phyloP scores from a whole-genome alignment of 92 coral and sea anemone species.

The Porites lobata region DNA sequence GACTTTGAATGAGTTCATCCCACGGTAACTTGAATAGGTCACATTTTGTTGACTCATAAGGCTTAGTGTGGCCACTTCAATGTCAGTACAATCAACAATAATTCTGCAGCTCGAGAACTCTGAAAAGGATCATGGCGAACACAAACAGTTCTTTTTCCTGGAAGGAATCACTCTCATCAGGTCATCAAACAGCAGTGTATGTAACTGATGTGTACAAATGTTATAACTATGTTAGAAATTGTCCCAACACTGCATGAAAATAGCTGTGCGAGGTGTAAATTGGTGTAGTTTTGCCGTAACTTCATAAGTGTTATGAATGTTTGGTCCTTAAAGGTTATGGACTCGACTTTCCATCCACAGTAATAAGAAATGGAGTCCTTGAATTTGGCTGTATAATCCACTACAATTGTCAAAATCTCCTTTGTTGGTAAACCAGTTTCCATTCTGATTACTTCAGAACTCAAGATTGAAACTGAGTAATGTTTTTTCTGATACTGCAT shows the following conservation, averaged over 20 bases:
- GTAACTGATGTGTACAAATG: conserved; percentile 35
- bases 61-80: too few relatives aligned
- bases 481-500: too few relatives aligned
- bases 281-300: conserved; percentile 48
- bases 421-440: conserved; percentile 4
- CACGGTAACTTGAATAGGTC: too few relatives aligned
- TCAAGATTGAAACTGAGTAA: too few relatives aligned
- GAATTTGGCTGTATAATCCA: conserved; percentile 28
- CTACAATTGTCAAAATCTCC: conserved; percentile 27
- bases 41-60: too few relatives aligned
- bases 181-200: conserved; percentile 26
- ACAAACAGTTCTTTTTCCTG: background rate
- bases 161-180: conserved; percentile 36
- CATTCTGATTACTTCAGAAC: background rate
- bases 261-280: conserved; percentile 45
- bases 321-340: conserved; percentile 47
- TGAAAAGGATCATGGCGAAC: conserved; percentile 35
- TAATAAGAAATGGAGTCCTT: conserved; percentile 27
- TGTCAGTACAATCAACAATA: too few relatives aligned
- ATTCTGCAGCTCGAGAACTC: background rate
- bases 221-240: conserved; percentile 44
- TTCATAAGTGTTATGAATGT: conserved; percentile 47
- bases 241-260: conserved; percentile 41
- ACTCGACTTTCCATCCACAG: conserved; percentile 49
- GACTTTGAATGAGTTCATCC: too few relatives aligned